Evolutionary conservation across 2,797 vertebrate genomes (phyloP).

Genomic region (Steatocranus sp.): DNA sequence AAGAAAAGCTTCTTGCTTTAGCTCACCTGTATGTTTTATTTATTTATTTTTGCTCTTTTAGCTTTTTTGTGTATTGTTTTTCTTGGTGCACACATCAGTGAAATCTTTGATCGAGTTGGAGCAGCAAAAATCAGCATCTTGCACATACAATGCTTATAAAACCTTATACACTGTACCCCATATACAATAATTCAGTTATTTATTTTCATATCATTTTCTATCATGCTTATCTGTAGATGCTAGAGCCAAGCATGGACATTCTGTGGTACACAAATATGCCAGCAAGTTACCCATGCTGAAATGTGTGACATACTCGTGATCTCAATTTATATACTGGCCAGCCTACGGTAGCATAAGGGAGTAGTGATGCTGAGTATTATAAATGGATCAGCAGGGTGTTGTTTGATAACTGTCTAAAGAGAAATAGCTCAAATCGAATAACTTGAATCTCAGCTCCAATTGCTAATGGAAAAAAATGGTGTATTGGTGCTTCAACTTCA

Average conservation of each 20-base stretch:
- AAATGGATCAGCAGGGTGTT: background rate
- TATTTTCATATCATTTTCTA: background rate
- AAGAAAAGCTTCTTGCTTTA: background rate
- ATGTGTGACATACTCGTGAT: constrained; percentile 7
- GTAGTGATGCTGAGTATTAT: background rate
- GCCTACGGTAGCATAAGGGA: background rate
- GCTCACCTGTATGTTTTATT: constrained; percentile 25
- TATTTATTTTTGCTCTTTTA: background rate
- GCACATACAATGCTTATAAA: background rate
- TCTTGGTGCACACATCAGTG: background rate
- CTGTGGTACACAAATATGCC: background rate
- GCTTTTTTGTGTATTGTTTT: constrained; percentile 13
- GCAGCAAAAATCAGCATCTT: background rate
- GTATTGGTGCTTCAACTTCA: background rate
- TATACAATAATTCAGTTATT: background rate
- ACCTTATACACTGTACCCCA: background rate
- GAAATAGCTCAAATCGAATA: rapidly evolving
- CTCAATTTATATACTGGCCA: background rate
- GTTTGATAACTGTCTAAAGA: background rate
- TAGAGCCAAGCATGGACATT: background rate
- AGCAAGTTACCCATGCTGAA: constrained; percentile 4
- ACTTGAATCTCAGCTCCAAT: background rate
- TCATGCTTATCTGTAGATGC: background rate
- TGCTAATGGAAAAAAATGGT: background rate
- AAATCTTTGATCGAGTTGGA: background rate